These are phyloP conservation scores for Cheilosia urbana DNA, from an alignment of 2,888 invertebrate species.

Conservation along the genomic window DNA sequence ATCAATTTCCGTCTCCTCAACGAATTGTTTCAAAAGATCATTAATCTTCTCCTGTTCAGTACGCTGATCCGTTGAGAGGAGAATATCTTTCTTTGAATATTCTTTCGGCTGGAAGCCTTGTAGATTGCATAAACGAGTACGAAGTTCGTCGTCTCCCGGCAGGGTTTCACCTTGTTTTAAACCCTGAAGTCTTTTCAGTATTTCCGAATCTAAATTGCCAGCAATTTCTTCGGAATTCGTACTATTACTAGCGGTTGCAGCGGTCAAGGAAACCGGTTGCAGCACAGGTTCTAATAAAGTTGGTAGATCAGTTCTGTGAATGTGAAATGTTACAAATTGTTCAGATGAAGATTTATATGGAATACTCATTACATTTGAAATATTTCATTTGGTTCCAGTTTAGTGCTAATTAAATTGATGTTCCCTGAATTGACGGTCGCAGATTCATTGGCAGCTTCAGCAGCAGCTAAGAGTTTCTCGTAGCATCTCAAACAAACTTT, in stretches of 20 bases:
- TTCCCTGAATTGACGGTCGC: constrained; percentile 84
- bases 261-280: constrained; percentile 76
- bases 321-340: constrained; percentile 46
- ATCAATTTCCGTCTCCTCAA: constrained; percentile 85
- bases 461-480: constrained; percentile 80
- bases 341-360: constrained; percentile 73
- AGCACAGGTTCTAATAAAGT: constrained; percentile 79
- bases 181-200: constrained; percentile 88
- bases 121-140: constrained; percentile 87
- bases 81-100: constrained; percentile 81
- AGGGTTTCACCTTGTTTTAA: constrained; percentile 86
- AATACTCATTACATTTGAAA: constrained; percentile 42
- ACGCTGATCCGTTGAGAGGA: constrained; percentile 85
- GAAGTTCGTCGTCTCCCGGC: constrained; percentile 87
- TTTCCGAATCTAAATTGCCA: constrained; percentile 84
- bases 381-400: constrained; percentile 69
- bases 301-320: constrained; percentile 77
- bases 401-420: neutral
- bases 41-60: constrained; percentile 89
- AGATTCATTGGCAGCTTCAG: constrained; percentile 79
- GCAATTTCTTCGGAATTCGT: constrained; percentile 78
- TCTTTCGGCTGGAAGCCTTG: constrained; percentile 85
- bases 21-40: constrained; percentile 86
- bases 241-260: constrained; percentile 9
- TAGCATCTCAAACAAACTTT: constrained; percentile 87